Conservation (phyloP, 2,797 vertebrate species). For the Denticeps clupeoides region DNA sequence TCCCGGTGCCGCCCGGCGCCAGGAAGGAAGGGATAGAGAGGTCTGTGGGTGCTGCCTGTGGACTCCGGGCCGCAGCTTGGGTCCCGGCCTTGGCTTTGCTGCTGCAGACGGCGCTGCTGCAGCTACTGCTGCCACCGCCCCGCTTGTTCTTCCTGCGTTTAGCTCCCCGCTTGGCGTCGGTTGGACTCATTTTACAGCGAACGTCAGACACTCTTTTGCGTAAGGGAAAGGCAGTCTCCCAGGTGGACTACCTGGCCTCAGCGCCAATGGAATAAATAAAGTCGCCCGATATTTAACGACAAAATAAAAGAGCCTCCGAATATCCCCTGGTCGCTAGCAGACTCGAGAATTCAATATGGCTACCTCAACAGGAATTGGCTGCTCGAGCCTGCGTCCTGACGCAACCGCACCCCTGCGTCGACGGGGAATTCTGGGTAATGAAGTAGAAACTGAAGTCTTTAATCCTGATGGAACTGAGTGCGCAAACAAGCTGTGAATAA, state of each 20-base stretch:
- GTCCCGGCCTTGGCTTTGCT: slow-evolving; percentile 71
- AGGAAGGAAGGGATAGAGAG: slow-evolving; percentile 60
- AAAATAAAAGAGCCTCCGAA: slow-evolving; percentile 47
- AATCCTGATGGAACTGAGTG: too few species aligned
- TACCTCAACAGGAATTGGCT: slow-evolving; percentile 74
- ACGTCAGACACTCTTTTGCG: slow-evolving; percentile 54
- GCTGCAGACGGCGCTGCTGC: slow-evolving; percentile 59
- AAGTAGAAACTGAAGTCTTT: too few species aligned
- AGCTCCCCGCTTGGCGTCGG: slow-evolving; percentile 93
- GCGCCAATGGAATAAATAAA: slow-evolving; percentile 37
- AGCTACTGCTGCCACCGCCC: slow-evolving; percentile 73
- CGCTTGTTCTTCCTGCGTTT: slow-evolving; percentile 97
- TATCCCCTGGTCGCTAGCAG: slow-evolving; percentile 67
- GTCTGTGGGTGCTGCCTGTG: slow-evolving; percentile 51
- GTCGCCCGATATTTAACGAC: slow-evolving; percentile 36
- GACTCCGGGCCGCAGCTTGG: slow-evolving; percentile 60
- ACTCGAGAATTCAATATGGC: slow-evolving; percentile 97
- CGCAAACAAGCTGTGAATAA: too few species aligned
- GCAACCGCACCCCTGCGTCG: slow-evolving; percentile 21
- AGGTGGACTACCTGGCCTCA: slow-evolving; percentile 37
- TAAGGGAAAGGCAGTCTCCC: slow-evolving; percentile 48
- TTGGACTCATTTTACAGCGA: slow-evolving; percentile 75
- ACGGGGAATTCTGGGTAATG: too few species aligned
- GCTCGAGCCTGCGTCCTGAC: slow-evolving; percentile 62
- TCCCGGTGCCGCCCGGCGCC: slow-evolving; percentile 46